These are phyloP conservation scores for Magallana ariakensis DNA, from an alignment of 1,140 invertebrate species.

Conservation along the genomic window DNA sequence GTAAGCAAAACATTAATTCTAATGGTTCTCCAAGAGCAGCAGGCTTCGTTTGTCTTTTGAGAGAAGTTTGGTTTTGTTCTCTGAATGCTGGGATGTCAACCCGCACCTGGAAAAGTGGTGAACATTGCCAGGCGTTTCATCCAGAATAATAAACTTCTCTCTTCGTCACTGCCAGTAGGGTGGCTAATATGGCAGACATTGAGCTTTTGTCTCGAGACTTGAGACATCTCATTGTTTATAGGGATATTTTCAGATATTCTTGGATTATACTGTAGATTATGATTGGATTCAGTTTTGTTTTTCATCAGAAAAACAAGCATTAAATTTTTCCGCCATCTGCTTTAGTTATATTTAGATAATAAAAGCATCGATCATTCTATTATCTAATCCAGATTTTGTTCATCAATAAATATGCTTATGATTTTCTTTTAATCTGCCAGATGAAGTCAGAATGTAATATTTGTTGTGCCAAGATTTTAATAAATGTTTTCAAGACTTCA, in stretches of 20 bases:
- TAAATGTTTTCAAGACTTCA: neutral
- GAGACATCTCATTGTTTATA: neutral
- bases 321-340: neutral
- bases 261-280: neutral
- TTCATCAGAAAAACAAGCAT: neutral
- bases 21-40: neutral
- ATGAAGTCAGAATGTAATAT: neutral
- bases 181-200: conserved; percentile 35
- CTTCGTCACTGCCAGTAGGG: conserved; percentile 41
- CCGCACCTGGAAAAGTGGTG: neutral
- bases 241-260: neutral
- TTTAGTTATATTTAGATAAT: neutral
- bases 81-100: conserved; percentile 2
- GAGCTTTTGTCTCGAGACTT: neutral
- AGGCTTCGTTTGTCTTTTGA: neutral
- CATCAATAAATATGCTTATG: too few species aligned
- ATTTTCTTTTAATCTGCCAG: neutral
- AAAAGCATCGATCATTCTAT: too few species aligned
- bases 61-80: neutral
- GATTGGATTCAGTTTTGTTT: neutral
- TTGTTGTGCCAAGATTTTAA: neutral
- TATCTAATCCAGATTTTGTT: too few species aligned
- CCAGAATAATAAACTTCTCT: conserved; percentile 9
- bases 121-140: neutral
- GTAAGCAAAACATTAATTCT: conserved; percentile 76